Percentiles rank a stretch among this genome's conserved stretches.
These are phyloP conservation scores for Cherax destructor DNA, from an alignment of 1,140 invertebrate genomes.

Conservation along the genomic window DNA sequence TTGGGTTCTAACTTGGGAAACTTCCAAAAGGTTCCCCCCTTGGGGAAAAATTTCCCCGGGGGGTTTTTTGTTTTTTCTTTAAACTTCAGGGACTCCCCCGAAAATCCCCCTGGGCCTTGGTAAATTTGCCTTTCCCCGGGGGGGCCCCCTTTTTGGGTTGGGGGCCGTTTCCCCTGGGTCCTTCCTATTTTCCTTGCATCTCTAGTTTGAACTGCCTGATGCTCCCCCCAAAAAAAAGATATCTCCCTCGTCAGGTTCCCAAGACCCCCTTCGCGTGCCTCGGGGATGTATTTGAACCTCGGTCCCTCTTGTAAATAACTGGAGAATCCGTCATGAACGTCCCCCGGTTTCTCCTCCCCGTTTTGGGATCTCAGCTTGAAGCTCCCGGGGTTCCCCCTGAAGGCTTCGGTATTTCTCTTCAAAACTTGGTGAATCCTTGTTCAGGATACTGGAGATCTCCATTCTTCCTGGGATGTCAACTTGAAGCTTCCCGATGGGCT, in stretches of 20 bases:
- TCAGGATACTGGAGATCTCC: not conserved
- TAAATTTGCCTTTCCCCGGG: too few species aligned
- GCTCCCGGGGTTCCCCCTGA: slow-evolving; percentile 17
- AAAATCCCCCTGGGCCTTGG: too few species aligned
- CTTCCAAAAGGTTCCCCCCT: slow-evolving; percentile 26
- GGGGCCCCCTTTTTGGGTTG: too few species aligned
- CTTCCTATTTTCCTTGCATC: too few species aligned
- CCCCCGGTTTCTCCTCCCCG: slow-evolving; percentile 7
- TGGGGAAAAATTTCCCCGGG: slow-evolving; percentile 6
- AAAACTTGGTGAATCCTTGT: not conserved
- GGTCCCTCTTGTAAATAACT: not conserved
- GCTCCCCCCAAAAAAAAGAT: too few species aligned
- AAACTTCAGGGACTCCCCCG: slow-evolving; percentile 22
- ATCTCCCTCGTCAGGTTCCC: slow-evolving; percentile 5
- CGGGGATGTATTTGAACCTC: slow-evolving; percentile 20
- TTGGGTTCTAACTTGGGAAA: slow-evolving; percentile 28
- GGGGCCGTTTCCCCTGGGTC: too few species aligned
- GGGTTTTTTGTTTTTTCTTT: slow-evolving; percentile 25
- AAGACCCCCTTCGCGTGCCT: slow-evolving; percentile 24
- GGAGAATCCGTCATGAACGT: slow-evolving; percentile 13
- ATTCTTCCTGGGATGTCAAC: slow-evolving; percentile 11
- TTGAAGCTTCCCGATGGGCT: slow-evolving; percentile 5
- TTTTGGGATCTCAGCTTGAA: slow-evolving; percentile 32
- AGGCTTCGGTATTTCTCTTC: slow-evolving; percentile 6
- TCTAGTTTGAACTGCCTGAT: too few species aligned